Percentiles rank a stretch among this genome's conserved stretches.
Conservation (phyloP, 1,140 invertebrate species). For the Sycophila sp. region DNA sequence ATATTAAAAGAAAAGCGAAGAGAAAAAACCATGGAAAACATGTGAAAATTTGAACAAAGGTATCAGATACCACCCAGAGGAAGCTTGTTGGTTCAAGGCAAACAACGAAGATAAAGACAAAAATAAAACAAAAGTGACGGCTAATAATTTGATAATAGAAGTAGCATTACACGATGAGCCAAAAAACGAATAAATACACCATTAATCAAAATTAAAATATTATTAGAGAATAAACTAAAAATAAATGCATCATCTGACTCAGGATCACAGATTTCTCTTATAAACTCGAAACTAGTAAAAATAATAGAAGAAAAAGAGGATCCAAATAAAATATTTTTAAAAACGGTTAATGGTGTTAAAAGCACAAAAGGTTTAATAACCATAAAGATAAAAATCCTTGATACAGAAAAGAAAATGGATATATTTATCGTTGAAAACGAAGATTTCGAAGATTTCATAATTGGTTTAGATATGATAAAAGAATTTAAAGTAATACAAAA, state of each 20-base stretch:
- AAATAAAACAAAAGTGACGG: not conserved
- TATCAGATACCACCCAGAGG: constrained; percentile 37
- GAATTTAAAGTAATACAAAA: constrained; percentile 35
- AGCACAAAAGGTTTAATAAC: constrained; percentile 26
- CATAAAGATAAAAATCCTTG: constrained; percentile 38
- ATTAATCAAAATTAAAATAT: constrained; percentile 36
- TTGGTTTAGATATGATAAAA: constrained; percentile 33
- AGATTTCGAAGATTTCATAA: constrained; percentile 35
- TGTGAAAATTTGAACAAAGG: constrained; percentile 38
- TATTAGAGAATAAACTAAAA: constrained; percentile 31
- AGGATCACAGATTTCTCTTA: constrained; percentile 47
- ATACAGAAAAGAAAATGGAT: constrained; percentile 27
- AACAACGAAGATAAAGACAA: constrained; percentile 17
- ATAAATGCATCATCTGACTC: constrained; percentile 43
- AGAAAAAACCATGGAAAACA: constrained; percentile 31
- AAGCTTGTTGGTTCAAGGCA: constrained; percentile 38
- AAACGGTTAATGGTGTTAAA: constrained; percentile 34
- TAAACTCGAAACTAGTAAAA: constrained; percentile 46
- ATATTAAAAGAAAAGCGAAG: constrained; percentile 20
- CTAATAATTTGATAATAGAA: constrained; percentile 36
- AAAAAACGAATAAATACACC: constrained; percentile 41
- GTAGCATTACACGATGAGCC: constrained; percentile 22
- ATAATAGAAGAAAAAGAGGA: constrained; percentile 34
- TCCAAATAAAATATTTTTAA: constrained; percentile 16
- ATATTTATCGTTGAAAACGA: constrained; percentile 30